Conservation (phyloP, 1,140 invertebrate species). For the Bombus confusus region DNA sequence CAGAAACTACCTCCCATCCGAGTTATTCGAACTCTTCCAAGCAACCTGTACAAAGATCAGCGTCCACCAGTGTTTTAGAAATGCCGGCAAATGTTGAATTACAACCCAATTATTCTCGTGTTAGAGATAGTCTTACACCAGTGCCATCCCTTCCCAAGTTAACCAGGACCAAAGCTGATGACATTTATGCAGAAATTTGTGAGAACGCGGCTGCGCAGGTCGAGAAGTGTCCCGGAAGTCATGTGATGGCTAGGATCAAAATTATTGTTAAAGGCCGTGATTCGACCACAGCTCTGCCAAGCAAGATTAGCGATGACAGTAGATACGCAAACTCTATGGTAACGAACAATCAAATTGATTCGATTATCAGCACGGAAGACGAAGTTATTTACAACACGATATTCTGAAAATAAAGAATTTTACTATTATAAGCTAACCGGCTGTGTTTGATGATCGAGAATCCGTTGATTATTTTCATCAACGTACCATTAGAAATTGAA, state of each 20-base stretch:
- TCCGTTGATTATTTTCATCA: conserved; percentile 19
- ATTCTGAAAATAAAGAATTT: conserved; percentile 67
- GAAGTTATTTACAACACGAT: conserved; percentile 80
- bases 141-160: conserved; percentile 68
- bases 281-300: conserved; percentile 21
- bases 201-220: conserved; percentile 69
- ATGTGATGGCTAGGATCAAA: conserved; percentile 80
- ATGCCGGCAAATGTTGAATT: conserved; percentile 74
- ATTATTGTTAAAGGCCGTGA: conserved; percentile 76
- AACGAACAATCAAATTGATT: conserved; percentile 74
- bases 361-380: conserved; percentile 77
- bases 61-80: conserved; percentile 79
- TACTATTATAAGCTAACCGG: conserved; percentile 46
- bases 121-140: conserved; percentile 77
- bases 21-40: conserved; percentile 67
- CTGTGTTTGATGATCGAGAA: conserved; percentile 60
- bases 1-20: conserved; percentile 72
- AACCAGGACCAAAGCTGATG: conserved; percentile 72
- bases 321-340: conserved; percentile 78
- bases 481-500: conserved; percentile 27
- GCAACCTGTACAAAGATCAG: conserved; percentile 78
- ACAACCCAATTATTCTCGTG: conserved; percentile 76
- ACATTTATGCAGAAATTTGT: conserved; percentile 81
- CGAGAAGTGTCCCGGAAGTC: conserved; percentile 75
- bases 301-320: conserved; percentile 60